Conservation (phyloP, 2,797 vertebrate species). For the Apogon hyalosoma region DNA sequence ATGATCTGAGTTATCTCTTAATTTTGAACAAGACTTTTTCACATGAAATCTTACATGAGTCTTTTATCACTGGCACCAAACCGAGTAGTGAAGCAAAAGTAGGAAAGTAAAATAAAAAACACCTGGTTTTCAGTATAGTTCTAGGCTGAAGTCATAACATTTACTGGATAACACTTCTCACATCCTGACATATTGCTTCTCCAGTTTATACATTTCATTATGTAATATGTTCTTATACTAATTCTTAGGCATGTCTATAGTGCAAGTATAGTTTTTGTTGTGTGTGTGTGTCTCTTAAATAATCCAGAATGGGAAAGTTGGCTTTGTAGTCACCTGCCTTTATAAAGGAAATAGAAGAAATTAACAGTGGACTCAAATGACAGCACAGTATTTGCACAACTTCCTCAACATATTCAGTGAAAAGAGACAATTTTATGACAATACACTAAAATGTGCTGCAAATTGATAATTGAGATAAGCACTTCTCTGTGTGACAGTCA, state of each 20-base stretch:
- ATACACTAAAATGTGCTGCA: conserved; percentile 9
- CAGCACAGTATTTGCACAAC: conserved; percentile 18
- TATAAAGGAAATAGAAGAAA: conserved; percentile 4
- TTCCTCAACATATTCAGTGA: conserved; percentile 4
- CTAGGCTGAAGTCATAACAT: conserved; percentile 67
- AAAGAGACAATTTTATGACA: conserved; percentile 28
- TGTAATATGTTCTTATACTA: not conserved
- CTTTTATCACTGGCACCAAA: conserved; percentile 26
- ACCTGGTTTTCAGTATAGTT: conserved; percentile 60
- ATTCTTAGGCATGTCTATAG: not conserved
- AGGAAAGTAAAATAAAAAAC: conserved; percentile 71
- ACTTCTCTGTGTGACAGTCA: conserved; percentile 21
- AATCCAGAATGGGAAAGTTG: not conserved
- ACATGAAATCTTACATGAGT: conserved; percentile 32
- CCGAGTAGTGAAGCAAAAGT: conserved; percentile 41
- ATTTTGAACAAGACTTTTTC: conserved; percentile 29
- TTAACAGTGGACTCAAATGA: conserved; percentile 19
- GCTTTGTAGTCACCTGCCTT: conserved; percentile 10
- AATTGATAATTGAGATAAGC: conserved; percentile 28
- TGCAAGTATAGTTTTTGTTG: not conserved
- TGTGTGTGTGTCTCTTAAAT: not conserved
- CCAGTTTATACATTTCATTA: conserved; percentile 1
- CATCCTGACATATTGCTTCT: conserved; percentile 12
- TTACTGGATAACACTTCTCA: conserved; percentile 32
- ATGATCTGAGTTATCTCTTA: conserved; percentile 11